phyloP scores from a whole-genome alignment of 2,888 invertebrate species.

The Lottia scabra region DNA sequence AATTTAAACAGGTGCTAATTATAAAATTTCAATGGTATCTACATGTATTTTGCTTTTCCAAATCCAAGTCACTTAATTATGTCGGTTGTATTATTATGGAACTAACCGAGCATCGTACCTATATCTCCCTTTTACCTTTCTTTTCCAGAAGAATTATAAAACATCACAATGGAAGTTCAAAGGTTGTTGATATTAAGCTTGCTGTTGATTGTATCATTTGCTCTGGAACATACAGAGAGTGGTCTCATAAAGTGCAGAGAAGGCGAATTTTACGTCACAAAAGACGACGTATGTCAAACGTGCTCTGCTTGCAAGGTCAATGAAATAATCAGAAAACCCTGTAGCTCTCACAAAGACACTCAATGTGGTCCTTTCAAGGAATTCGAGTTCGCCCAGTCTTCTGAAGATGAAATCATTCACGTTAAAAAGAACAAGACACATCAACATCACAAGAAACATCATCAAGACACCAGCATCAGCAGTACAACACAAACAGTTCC shows the following conservation, averaged over 20 bases:
- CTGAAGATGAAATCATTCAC: conserved; percentile 7
- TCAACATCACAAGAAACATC: conserved; percentile 8
- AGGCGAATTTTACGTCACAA: neutral
- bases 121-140: no score
- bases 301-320: conserved; percentile 35
- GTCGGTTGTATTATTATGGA: neutral
- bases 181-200: neutral
- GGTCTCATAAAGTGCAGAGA: neutral
- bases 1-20: no score
- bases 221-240: neutral
- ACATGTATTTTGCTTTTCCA: no score
- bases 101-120: no score
- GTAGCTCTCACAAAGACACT: conserved; percentile 26
- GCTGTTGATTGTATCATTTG: neutral
- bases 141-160: no score
- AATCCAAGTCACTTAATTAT: neutral
- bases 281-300: conserved; percentile 12
- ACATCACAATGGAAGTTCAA: neutral
- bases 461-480: conserved; percentile 4
- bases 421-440: neutral
- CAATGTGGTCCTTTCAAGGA: conserved; percentile 38
- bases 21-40: no score
- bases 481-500: neutral
- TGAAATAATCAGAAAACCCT: conserved; percentile 35
- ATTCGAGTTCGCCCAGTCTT: conserved; percentile 27